These are phyloP conservation scores for Cavia porcellus DNA, from an alignment of 2,113 vertebrate genomes.

Conservation along the genomic window DNA sequence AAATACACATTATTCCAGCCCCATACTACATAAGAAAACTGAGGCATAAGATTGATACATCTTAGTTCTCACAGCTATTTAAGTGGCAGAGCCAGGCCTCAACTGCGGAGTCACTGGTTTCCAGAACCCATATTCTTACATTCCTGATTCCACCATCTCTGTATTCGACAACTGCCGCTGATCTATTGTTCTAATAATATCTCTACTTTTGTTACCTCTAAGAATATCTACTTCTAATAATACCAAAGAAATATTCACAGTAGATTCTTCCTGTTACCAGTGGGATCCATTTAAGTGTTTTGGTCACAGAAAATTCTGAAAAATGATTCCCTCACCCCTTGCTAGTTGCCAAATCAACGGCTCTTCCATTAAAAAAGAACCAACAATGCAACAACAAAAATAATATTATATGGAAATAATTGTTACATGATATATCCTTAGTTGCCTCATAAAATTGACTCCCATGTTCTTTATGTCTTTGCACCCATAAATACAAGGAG, in stretches of 20 bases:
- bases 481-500: conserved; percentile 51
- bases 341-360: conserved; percentile 38
- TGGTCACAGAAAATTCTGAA: neutral
- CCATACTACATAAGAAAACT: neutral
- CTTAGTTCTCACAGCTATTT: neutral
- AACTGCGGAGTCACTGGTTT: neutral
- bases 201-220: neutral
- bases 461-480: conserved; percentile 62
- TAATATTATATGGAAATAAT: neutral
- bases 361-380: conserved; percentile 33
- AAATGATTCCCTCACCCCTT: neutral
- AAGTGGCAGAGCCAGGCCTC: neutral
- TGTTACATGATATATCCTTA: neutral
- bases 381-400: neutral
- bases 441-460: neutral
- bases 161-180: neutral
- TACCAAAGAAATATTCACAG: conserved; percentile 9
- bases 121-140: neutral
- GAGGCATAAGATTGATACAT: neutral
- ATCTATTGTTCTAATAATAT: conserved; percentile 13
- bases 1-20: neutral
- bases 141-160: neutral
- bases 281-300: neutral
- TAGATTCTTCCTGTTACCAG: neutral
- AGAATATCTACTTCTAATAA: neutral